Base-by-base conservation (phyloP, 2,888 invertebrate genomes). In the Ectropis crepuscularia region DNA sequence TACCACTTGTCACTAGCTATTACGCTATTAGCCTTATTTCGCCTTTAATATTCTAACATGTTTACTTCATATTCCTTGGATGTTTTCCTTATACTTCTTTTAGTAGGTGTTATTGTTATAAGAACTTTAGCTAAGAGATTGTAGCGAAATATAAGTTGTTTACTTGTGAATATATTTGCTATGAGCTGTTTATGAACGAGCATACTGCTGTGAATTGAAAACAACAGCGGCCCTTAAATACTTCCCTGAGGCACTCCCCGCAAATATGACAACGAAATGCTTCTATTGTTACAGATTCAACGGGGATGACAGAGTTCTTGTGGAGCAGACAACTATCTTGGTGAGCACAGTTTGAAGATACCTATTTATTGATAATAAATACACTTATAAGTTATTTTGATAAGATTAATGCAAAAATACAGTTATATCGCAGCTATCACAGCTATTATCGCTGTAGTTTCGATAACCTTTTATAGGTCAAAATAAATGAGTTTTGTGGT, bases 201-300 rank as follows among this genome's bases (percentile, higher is more conserved):
- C 46, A 49, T 39, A 50, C 53, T 65, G 53, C 59, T 67, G 57
- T 68, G 67, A 62, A 65, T 57, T 66, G 61, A 61, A 69, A 66
- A 66, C 66, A 67, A 63, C 60, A 65, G 54, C 37, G 60, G 63
- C 47, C 62, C 59, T 65, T 51, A 62, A 69, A 65, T 54, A 64
- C 53, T 64, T 53, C 72, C 68, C 53, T 68, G 64, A 62, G 68
- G 57, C 53, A 67, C 58, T 57, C 64, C 64, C 58, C 16, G 47
- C 42, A 57, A 55, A 51, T 53, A 53, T 55, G 11, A 49, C 68
- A 63, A 61, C 48, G 61, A 65, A 67, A 65, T 54, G 55, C 68
- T 75, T 70, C 60, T 61, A 67, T 86, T 82, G 79, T 90, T 90
- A 55, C 90, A 91, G 90, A 85, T 82, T 70, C 67, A 73, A 76